Conservation (phyloP, 2,797 vertebrate species). For the Takifugu rubripes region DNA sequence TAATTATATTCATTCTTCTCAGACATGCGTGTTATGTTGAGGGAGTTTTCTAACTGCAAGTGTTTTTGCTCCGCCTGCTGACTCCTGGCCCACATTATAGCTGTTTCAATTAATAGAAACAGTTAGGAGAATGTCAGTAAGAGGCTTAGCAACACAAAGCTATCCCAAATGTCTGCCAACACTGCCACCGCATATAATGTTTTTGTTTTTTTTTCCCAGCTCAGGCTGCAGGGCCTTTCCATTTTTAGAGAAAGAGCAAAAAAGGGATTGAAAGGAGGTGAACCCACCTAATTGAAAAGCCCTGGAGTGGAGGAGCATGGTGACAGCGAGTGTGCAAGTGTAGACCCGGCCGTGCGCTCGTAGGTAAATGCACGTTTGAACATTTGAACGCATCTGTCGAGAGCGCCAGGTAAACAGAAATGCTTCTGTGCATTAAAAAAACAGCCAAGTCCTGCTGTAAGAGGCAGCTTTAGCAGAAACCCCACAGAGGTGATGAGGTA, state of each 20-base stretch:
- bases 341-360: conserved; percentile 11
- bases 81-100: conserved; percentile 36
- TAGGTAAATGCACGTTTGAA: too few relatives aligned
- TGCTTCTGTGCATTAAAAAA: conserved; percentile 3
- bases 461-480: conserved; percentile 14
- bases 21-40: too few relatives aligned
- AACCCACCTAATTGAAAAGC: conserved; percentile 33
- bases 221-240: conserved; percentile 39
- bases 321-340: conserved; percentile 17
- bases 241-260: conserved; percentile 40
- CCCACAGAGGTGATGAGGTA: conserved; percentile 11
- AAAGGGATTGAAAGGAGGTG: conserved; percentile 31
- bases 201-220: conserved; percentile 17
- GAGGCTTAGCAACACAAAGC: conserved; percentile 41
- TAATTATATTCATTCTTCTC: too few relatives aligned
- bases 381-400: conserved; percentile 7
- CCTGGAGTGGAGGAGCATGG: conserved; percentile 21
- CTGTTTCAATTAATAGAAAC: conserved; percentile 47
- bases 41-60: too few relatives aligned
- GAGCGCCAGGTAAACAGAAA: conserved; percentile 15
- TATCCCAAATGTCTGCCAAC: conserved; percentile 34
- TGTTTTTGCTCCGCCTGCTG: conserved; percentile 16
- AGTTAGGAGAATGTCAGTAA: conserved; percentile 51
- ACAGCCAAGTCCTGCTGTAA: conserved; percentile 4
- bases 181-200: conserved; percentile 49